phyloP scores from a whole-genome alignment of 2,888 invertebrate species.

The Zele albiditarsus region DNA sequence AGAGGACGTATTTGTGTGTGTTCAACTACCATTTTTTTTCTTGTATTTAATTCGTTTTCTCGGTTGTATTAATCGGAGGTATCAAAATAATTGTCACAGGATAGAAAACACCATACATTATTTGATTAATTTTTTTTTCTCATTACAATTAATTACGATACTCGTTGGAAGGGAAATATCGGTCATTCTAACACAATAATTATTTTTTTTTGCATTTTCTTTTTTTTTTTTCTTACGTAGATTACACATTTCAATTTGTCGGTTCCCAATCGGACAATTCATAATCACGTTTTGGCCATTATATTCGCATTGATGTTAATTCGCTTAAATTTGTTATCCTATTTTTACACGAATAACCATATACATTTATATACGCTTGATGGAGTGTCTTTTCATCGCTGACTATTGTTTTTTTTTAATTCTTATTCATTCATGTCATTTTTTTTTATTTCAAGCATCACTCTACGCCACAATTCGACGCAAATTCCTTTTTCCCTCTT shows the following conservation, averaged over 20 bases:
- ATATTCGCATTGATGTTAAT: conserved; percentile 43
- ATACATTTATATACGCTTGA: conserved; percentile 57
- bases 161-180: conserved; percentile 31
- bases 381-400: conserved; percentile 55
- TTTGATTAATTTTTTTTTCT: conserved; percentile 45
- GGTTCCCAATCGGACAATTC: not conserved
- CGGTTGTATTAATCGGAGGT: conserved; percentile 56
- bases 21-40: conserved; percentile 52
- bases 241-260: conserved; percentile 51
- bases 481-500: conserved; percentile 31
- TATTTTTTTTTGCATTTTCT: conserved; percentile 37
- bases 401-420: conserved; percentile 41
- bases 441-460: conserved; percentile 40
- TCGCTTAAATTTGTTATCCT: conserved; percentile 67
- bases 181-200: conserved; percentile 48
- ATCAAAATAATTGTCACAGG: conserved; percentile 68
- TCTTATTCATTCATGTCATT: conserved; percentile 47
- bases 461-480: conserved; percentile 29
- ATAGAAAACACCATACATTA: conserved; percentile 67
- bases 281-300: not conserved
- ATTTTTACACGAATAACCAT: conserved; percentile 69
- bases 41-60: conserved; percentile 23
- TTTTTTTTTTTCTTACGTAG: conserved; percentile 40
- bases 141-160: conserved; percentile 43
- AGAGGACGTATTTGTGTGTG: conserved; percentile 57